phyloP scores from a whole-genome alignment of 2,888 invertebrate genomes.

The Stenolophus ochropezus region DNA sequence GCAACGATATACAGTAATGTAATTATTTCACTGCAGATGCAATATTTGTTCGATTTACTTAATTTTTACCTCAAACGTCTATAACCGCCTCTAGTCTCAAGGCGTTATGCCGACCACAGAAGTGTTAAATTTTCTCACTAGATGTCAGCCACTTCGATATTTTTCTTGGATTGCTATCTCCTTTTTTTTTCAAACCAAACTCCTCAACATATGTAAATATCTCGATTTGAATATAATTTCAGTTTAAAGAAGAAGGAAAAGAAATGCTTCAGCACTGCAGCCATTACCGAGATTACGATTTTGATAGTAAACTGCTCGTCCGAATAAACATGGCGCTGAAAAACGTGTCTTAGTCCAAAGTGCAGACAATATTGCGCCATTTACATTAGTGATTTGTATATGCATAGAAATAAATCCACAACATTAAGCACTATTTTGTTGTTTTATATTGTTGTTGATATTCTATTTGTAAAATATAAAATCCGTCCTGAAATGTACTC shows the following conservation, averaged over 20 bases:
- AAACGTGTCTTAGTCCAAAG: conserved; percentile 63
- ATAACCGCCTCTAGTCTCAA: too few species aligned
- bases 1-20: too few species aligned
- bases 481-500: conserved; percentile 36
- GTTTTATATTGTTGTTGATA: conserved; percentile 1
- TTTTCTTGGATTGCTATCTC: too few species aligned
- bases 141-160: too few species aligned
- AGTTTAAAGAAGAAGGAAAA: conserved; percentile 76
- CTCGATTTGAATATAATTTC: conserved; percentile 62
- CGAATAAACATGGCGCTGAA: conserved; percentile 77
- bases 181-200: too few species aligned
- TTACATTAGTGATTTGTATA: conserved; percentile 18
- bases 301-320: conserved; percentile 79
- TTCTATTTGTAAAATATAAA: conserved; percentile 11
- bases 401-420: conserved; percentile 38
- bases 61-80: too few species aligned
- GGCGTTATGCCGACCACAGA: too few species aligned
- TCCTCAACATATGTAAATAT: too few species aligned
- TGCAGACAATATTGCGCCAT: conserved; percentile 49
- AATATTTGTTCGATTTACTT: too few species aligned
- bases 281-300: conserved; percentile 80
- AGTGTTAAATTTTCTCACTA: too few species aligned
- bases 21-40: too few species aligned
- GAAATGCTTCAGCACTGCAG: conserved; percentile 70
- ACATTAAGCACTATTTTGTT: conserved; percentile 31